Base-by-base conservation (phyloP, 2,113 vertebrate genomes). In the Motacilla alba region DNA sequence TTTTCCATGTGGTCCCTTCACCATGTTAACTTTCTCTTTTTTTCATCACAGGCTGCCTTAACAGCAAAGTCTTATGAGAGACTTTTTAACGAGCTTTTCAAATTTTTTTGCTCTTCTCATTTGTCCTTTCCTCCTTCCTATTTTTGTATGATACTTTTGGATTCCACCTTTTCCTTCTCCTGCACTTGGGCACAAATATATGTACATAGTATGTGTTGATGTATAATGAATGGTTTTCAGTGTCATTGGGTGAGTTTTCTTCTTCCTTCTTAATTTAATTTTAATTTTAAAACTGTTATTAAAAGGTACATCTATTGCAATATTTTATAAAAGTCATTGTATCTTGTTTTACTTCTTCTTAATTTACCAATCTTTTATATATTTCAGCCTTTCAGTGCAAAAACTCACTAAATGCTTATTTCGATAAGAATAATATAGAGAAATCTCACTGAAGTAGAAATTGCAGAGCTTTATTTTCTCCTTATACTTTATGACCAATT, bases 311-410 rank as follows among this genome's bases (percentile, higher is more conserved):
- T n/a, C 3, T 60, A 37, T 46, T 63, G 72, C 39, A 87, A 68
- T 1, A 53, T 7, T 24, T 24, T 6, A 70, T 43, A 2, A 10
- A n/a, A 37, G 53, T n/a, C 3, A n/a, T 47, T 3, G 0, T 28
- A 18, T 47, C 11, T 80, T 41, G 1, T 49, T 70, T 93, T 41
- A 18, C 2, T 3, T 26, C 11, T 62, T 72, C 59, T 59, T 46
- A 35, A 49, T 66, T 67, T 50, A 59, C 9, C 3, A 44, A 33
- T 26, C 49, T 41, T 31, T 44, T 24, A 58, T 17, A 8, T 30
- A 41, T 67, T 82, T 53, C 43, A 49, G 6, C 31, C 8, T 76
- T 35, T 41, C 13, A 53, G 7, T 26, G 13, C 11, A 82, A 78
- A 72, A 72, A 7, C 7, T 84, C 14, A 31, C 10, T 43, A 39